phyloP scores from a whole-genome alignment of 2,797 vertebrate genomes.

The Spinus pinus region DNA sequence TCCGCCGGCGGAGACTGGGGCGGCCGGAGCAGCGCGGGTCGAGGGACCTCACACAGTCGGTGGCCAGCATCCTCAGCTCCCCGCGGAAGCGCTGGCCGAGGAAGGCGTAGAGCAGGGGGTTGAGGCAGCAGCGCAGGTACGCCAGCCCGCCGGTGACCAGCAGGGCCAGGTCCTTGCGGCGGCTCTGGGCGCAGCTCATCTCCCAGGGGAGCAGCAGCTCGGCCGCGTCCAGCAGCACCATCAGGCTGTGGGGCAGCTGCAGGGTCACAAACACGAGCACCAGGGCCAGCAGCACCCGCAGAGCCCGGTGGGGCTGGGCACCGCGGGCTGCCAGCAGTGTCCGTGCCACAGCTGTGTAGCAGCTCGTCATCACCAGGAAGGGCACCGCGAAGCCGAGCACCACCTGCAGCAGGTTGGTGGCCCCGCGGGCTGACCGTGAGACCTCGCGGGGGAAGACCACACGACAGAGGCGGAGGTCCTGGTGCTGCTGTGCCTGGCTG shows the following conservation, averaged over 20 bases:
- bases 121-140: conserved; percentile 88
- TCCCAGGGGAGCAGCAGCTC: conserved; percentile 56
- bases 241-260: conserved; percentile 88
- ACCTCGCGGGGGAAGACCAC: conserved; percentile 60
- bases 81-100: conserved; percentile 86
- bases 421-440: conserved; percentile 66
- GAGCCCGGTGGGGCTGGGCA: conserved; percentile 68
- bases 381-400: conserved; percentile 82
- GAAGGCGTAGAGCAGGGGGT: conserved; percentile 89
- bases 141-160: conserved; percentile 85
- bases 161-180: conserved; percentile 74
- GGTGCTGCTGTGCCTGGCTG: conserved; percentile 19
- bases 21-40: conserved; percentile 1
- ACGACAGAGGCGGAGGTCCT: conserved; percentile 65
- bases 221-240: conserved; percentile 78
- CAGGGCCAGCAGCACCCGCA: conserved; percentile 84
- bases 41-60: conserved; percentile 30
- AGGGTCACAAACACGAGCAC: conserved; percentile 85
- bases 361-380: conserved; percentile 81
- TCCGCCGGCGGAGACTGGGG: not conserved
- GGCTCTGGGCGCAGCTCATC: conserved; percentile 70
- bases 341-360: conserved; percentile 80
- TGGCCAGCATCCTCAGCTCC: conserved; percentile 79
- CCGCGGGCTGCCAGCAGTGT: conserved; percentile 75
- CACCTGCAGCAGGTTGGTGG: conserved; percentile 76